Evolutionary conservation across 2,888 invertebrate genomes (phyloP).

Genomic region (Hoplodrina ambigua): DNA sequence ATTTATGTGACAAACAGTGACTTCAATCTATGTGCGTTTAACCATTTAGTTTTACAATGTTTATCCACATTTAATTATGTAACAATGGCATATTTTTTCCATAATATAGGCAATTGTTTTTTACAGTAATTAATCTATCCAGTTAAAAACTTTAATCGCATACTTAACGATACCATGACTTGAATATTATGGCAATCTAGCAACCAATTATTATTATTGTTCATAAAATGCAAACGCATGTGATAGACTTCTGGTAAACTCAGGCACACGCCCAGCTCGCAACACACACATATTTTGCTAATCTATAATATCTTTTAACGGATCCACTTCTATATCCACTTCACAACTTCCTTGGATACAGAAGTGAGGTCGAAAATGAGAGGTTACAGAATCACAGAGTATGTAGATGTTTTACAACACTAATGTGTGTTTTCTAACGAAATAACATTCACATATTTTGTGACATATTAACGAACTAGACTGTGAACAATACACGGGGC

Average conservation of each 20-base stretch:
- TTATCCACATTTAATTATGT: background rate
- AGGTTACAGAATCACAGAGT: background rate
- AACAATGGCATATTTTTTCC: background rate
- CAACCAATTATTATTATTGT: background rate
- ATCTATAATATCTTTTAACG: background rate
- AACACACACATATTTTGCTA: slow-evolving; percentile 16
- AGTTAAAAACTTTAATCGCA: background rate
- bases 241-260: background rate
- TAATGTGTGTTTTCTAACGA: background rate
- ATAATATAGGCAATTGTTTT: background rate
- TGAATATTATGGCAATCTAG: slow-evolving; percentile 15
- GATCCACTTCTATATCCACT: slow-evolving; percentile 5
- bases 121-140: background rate
- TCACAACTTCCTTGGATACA: slow-evolving; percentile 1
- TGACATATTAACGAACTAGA: background rate
- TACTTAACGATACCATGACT: background rate
- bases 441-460: background rate
- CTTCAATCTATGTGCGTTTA: slow-evolving; percentile 27
- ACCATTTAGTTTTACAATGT: slow-evolving; percentile 3
- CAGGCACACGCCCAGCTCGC: background rate
- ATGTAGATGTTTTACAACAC: background rate
- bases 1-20: slow-evolving; percentile 11
- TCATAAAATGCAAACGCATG: background rate
- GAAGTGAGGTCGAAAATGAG: slow-evolving; percentile 1
- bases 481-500: no score